These are phyloP conservation scores for Strigops habroptila DNA, from an alignment of 2,113 vertebrate genomes.

Conservation along the genomic window DNA sequence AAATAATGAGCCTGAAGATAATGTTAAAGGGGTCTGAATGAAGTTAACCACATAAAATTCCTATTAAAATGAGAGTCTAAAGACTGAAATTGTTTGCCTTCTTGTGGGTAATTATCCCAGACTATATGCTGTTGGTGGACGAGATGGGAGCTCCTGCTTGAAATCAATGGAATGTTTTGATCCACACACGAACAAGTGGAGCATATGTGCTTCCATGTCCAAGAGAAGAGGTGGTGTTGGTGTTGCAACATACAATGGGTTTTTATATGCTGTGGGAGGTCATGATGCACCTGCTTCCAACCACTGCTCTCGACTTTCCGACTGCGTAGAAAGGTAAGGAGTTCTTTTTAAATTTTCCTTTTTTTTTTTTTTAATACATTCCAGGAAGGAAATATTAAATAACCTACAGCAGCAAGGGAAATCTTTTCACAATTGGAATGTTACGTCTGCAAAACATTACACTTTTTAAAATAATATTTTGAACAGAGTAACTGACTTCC, in stretches of 20 bases:
- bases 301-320: slow-evolving; percentile 89
- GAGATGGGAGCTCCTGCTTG: slow-evolving; percentile 94
- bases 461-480: neutral
- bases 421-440: neutral
- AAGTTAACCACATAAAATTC: neutral
- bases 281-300: slow-evolving; percentile 94
- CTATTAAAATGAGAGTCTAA: neutral
- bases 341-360: neutral
- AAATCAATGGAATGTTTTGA: slow-evolving; percentile 97
- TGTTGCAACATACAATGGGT: slow-evolving; percentile 90
- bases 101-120: slow-evolving; percentile 51
- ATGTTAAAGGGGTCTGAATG: neutral
- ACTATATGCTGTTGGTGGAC: slow-evolving; percentile 91
- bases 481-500: neutral
- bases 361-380: neutral
- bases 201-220: slow-evolving; percentile 88
- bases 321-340: slow-evolving; percentile 90
- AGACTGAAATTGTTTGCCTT: neutral
- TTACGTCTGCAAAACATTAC: neutral
- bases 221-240: slow-evolving; percentile 93
- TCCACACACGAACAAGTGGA: slow-evolving; percentile 98
- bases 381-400: neutral
- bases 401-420: neutral
- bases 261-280: slow-evolving; percentile 91
- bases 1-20: neutral